Conservation (phyloP, 64 coral and sea anemone species). For the Trachythela sp. region DNA sequence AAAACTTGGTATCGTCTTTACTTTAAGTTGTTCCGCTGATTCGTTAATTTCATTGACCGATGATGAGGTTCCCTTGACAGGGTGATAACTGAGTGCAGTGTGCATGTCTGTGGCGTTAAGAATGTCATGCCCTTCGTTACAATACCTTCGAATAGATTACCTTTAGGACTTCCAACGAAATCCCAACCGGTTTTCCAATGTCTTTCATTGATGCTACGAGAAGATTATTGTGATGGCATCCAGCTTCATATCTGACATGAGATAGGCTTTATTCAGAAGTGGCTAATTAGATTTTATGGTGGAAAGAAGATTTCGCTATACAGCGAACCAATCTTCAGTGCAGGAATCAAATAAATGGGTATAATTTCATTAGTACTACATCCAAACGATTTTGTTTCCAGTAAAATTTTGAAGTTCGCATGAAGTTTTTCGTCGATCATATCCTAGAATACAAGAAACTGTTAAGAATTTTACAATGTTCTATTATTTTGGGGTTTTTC, state of each 20-base stretch:
- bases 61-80: no score
- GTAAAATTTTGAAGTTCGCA: no score
- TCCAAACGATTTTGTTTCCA: no score
- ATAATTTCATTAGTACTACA: no score
- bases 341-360: no score
- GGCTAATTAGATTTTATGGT: neutral
- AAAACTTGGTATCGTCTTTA: constrained; percentile 34
- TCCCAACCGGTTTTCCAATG: constrained; percentile 19
- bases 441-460: no score
- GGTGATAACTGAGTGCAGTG: no score
- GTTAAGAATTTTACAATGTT: no score
- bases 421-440: no score
- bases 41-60: constrained; percentile 32
- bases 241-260: no score
- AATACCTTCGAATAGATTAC: constrained; percentile 10
- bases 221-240: constrained; percentile 13
- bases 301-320: neutral
- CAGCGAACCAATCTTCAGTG: constrained; percentile 37
- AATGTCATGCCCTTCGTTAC: constrained; percentile 34
- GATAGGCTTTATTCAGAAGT: neutral
- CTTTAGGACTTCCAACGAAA: neutral
- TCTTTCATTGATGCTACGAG: neutral
- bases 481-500: no score
- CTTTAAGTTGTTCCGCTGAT: neutral
- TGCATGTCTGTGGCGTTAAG: no score